These are phyloP conservation scores for Dryomyza anilis DNA, from an alignment of 2,888 invertebrate genomes.

Conservation along the genomic window DNA sequence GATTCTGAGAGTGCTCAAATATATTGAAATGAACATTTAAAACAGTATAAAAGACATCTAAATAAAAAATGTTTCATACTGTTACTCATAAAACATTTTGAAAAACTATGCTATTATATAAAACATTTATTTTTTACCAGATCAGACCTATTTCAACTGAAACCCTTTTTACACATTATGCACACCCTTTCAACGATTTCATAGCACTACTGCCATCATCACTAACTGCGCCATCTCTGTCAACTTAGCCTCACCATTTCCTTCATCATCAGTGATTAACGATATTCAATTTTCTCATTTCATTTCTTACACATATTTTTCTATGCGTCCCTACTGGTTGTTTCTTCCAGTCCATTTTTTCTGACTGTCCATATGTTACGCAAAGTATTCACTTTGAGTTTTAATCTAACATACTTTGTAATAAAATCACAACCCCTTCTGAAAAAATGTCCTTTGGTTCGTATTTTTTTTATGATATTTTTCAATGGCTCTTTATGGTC, in stretches of 20 bases:
- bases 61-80: no score
- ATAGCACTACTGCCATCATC: not conserved
- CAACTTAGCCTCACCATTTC: no score
- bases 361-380: constrained; percentile 13
- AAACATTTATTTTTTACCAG: no score
- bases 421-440: constrained; percentile 23
- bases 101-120: no score
- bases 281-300: constrained; percentile 22
- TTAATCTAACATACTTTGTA: not conserved
- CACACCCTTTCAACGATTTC: no score
- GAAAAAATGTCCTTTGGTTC: constrained; percentile 20
- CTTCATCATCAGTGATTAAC: constrained; percentile 24
- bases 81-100: no score
- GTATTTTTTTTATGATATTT: not conserved
- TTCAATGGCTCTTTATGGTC: not conserved
- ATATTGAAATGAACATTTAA: no score
- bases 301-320: constrained; percentile 5
- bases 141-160: no score
- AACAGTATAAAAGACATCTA: no score
- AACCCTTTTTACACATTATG: no score
- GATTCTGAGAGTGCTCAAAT: no score
- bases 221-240: not conserved
- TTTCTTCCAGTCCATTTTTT: not conserved
- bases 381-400: constrained; percentile 10
- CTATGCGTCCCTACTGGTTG: not conserved